A percentile compares a stretch with the other conserved stretches of the same genome.
These are phyloP conservation scores for Sebastes fasciatus DNA, from an alignment of 2,113 vertebrate species.

Conservation along the genomic window DNA sequence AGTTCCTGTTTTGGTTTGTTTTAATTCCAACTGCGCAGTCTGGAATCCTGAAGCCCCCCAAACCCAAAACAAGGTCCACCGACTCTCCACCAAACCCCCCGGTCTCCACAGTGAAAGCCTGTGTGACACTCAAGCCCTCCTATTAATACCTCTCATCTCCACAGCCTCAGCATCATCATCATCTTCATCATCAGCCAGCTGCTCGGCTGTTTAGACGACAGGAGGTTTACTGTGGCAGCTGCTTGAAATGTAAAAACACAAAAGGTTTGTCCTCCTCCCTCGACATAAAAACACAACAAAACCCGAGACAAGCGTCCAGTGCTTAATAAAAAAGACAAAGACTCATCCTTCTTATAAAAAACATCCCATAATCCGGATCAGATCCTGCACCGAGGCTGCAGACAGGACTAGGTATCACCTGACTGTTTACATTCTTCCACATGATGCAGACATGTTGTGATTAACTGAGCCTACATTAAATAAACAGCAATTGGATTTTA, in stretches of 20 bases:
- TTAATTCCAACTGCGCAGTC: constrained; percentile 67
- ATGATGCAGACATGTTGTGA: background rate
- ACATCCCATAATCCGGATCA: constrained; percentile 30
- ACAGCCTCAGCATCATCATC: constrained; percentile 52
- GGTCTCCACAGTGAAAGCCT: constrained; percentile 70
- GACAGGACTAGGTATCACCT: background rate
- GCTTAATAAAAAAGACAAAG: background rate
- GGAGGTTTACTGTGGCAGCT: constrained; percentile 24
- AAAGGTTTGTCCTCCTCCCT: constrained; percentile 1
- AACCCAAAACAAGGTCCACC: constrained; percentile 54
- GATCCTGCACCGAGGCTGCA: constrained; percentile 19
- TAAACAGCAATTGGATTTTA: background rate
- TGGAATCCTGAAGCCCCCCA: constrained; percentile 62
- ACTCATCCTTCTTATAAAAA: background rate
- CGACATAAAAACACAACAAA: background rate
- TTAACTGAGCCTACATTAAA: background rate
- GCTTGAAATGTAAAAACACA: background rate
- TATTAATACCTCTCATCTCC: constrained; percentile 84
- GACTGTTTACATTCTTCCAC: constrained; percentile 10
- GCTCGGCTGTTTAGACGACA: constrained; percentile 39
- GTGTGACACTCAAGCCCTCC: constrained; percentile 77
- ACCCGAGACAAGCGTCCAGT: background rate
- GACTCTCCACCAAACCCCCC: constrained; percentile 72
- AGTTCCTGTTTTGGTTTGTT: background rate
- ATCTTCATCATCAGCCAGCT: constrained; percentile 57